phyloP scores from a whole-genome alignment of 2,113 vertebrate genomes.

The Coregonus clupeaformis region DNA sequence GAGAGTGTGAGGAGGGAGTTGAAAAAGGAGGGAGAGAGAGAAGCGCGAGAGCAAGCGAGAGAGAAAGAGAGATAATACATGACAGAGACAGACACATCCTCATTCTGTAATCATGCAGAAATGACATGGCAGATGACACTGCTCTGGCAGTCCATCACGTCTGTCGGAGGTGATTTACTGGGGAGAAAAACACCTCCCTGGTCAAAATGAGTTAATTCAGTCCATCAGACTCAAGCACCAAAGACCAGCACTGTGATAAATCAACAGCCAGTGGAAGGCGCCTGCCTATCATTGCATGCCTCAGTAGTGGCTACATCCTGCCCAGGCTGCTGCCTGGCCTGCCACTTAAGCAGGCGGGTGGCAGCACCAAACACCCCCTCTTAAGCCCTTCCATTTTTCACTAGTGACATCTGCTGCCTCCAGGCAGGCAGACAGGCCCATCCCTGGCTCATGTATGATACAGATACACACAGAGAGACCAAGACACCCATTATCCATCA shows the following conservation, averaged over 20 bases:
- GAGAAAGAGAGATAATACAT: not conserved
- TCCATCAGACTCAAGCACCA: not conserved
- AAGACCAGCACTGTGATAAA: constrained; percentile 3
- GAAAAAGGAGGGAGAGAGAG: not conserved
- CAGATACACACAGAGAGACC: not conserved
- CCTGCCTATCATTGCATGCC: not conserved
- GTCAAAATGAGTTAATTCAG: no score
- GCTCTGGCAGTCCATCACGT: no score
- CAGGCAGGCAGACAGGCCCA: not conserved
- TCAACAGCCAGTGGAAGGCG: not conserved
- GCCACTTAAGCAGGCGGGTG: no score
- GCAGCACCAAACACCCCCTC: not conserved
- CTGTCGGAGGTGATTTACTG: no score
- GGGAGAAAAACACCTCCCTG: not conserved
- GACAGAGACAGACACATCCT: not conserved
- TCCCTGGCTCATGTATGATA: no score
- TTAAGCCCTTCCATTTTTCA: constrained; percentile 7
- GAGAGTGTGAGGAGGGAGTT: not conserved
- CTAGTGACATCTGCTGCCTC: not conserved
- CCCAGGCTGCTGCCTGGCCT: not conserved
- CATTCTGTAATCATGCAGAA: not conserved
- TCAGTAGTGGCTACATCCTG: not conserved
- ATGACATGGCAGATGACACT: not conserved
- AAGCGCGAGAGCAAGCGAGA: not conserved
- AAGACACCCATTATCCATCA: not conserved